Evolutionary conservation across 2,797 vertebrate genomes (phyloP), one percentile per base, ranked within the genome.

Genomic region (Channallabes apus): DNA sequence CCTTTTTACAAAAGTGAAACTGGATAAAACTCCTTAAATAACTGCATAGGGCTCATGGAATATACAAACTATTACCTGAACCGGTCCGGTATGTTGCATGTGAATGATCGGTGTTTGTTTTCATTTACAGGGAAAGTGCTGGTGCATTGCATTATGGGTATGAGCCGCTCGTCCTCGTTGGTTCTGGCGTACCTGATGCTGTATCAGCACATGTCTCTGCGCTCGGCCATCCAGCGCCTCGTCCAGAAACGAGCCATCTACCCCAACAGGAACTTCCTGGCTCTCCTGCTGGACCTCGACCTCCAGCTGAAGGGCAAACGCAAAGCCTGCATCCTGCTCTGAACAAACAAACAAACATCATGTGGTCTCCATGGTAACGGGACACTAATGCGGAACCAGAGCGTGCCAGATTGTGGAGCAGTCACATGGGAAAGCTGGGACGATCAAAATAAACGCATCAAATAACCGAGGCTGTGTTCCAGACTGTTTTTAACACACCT

Each of bases 101-200:
- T 75, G 15, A 27, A 54, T 9, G 51, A 59, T 91, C 88, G 89
- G 73, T 89, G 90, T 80, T 86, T 83, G 87, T 88, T 89, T 88
- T 78, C 80, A 29, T 90, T 86, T 87, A 67, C 92, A 99, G 98
- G 96, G 88, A 99, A 97, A 91, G 94, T 99, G 90, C 92, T 99
- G 89, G 98, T 99, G 89, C 98, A 99, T 76, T 99, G 98, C 91
- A 97, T 98, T 83, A 97, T 99, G 92, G 98, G 98, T 89, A 96
- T 99, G 94, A 99, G 98, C 91, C 96, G 98, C 81, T 99, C 97
- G 0, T 97, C 97, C 72, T 95, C 97, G 0, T 92, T 99, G 90
- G 98, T 99, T 84, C 90, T 99, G 88, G 98, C 98, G 0, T 99
- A 99, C 91, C 97, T 99, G 91, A 99, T 99, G 97, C 96, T 98